Base-by-base conservation (phyloP, 2,888 invertebrate species). In the Allacma fusca region DNA sequence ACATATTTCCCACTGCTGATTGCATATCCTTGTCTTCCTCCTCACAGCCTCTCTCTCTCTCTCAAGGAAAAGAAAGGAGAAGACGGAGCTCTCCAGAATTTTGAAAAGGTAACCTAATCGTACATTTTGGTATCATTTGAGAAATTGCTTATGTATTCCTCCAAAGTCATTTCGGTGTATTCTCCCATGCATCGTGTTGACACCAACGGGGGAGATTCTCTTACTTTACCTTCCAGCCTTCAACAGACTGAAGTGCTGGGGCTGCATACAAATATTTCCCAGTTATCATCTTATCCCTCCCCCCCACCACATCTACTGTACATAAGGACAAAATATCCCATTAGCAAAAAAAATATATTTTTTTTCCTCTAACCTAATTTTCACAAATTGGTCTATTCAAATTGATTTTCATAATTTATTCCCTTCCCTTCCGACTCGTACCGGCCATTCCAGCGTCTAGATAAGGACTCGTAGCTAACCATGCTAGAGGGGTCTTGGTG, bases 41-140 rank as follows among this genome's bases (percentile, higher is more conserved):
- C 24, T 26, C 23, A 23, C 9, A 62, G 21, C 62, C 34, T 29
- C 28, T 29, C 67, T 5, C 1, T 1, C 16, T 16, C 24, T 24
- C 24, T 62, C 24, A 7, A 24, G 4, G 26, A 62, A 62, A 62
- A 62, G 24, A n/a, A 16, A 62, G 24, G 23, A 21, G 24, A 9
- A 34, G 34, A 34, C 9, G 62, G 2, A 62, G 12, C 62, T 62
- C 62, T n/a, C 23, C 62, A 26, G 62, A 62, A 62, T 62, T 62
- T 62, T 62, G 62, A 62, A 62, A 62, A 62, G 62, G 62, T 62
- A 62, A 62, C 62, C 62, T 62, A 62, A 62, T 62, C 62, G 62
- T 24, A 62, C 24, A 62, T 62, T 62, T 62, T 62, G 24, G 62
- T 62, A 62, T 62, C 62, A 62, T 62, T 62, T 24, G 62, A 62